Evolutionary conservation across 2,113 vertebrate species (phyloP).

Genomic region (Marmota flaviventris): DNA sequence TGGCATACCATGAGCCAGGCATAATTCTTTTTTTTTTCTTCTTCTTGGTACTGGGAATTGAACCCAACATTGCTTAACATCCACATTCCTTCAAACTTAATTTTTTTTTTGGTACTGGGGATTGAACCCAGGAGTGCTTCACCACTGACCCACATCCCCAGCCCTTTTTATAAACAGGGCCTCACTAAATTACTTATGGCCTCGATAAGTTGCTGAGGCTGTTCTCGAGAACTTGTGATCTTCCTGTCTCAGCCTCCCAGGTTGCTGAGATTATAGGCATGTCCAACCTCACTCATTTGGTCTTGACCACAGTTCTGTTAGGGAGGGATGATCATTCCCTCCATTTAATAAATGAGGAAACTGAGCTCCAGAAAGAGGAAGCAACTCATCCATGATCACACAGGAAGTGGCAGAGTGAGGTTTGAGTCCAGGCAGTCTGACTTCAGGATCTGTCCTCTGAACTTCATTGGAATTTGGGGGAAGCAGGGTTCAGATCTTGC

Average conservation of each 20-base stretch:
- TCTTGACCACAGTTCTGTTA: not conserved
- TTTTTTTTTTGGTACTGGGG: too few relatives aligned
- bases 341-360: not conserved
- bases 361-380: not conserved
- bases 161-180: too few relatives aligned
- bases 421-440: not conserved
- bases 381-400: not conserved
- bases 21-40: not conserved
- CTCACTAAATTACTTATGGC: too few relatives aligned
- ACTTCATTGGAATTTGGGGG: not conserved
- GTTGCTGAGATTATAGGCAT: too few relatives aligned
- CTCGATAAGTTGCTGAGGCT: too few relatives aligned
- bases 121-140: too few relatives aligned
- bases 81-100: too few relatives aligned
- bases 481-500: not conserved
- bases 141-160: too few relatives aligned
- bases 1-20: not conserved
- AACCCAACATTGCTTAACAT: too few relatives aligned
- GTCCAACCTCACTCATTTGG: not conserved
- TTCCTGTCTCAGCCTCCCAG: too few relatives aligned
- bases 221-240: too few relatives aligned
- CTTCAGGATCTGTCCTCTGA: not conserved
- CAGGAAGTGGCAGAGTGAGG: not conserved
- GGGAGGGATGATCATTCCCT: not conserved
- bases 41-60: too few relatives aligned